Conservation (phyloP, 2,113 vertebrate species). For the Cairina moschata region DNA sequence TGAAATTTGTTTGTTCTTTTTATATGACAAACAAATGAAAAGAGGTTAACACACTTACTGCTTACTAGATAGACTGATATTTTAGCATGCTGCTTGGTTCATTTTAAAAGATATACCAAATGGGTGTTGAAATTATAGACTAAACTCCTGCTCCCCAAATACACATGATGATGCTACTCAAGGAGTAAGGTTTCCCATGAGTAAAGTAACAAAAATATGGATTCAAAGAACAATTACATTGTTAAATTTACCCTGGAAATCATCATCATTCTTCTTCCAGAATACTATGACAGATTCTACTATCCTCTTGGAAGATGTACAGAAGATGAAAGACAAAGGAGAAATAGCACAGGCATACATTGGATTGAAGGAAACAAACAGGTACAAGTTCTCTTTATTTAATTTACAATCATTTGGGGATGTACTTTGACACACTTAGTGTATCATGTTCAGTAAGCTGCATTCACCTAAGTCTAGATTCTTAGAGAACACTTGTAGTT, state of each 20-base stretch:
- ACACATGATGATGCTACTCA: not conserved
- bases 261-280: conserved; percentile 66
- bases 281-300: conserved; percentile 96
- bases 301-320: conserved; percentile 89
- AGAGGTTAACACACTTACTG: not conserved
- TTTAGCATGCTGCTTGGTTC: not conserved
- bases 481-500: not conserved
- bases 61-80: not conserved
- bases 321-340: conserved; percentile 94
- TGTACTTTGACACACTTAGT: not conserved
- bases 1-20: not conserved
- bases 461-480: not conserved
- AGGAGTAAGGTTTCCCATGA: not conserved
- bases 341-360: conserved; percentile 97
- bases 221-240: not conserved
- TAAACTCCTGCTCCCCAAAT: not conserved
- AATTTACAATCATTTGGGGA: not conserved
- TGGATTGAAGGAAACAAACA: conserved; percentile 97
- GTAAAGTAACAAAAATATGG: not conserved
- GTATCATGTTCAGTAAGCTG: not conserved
- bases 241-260: conserved; percentile 5
- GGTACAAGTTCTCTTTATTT: conserved; percentile 71
- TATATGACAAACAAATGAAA: not conserved
- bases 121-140: not conserved
- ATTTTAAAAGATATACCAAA: not conserved